Percentiles rank a stretch among this genome's conserved stretches.
Conservation (phyloP, 1,140 invertebrate species). For the Colletes gigas region DNA sequence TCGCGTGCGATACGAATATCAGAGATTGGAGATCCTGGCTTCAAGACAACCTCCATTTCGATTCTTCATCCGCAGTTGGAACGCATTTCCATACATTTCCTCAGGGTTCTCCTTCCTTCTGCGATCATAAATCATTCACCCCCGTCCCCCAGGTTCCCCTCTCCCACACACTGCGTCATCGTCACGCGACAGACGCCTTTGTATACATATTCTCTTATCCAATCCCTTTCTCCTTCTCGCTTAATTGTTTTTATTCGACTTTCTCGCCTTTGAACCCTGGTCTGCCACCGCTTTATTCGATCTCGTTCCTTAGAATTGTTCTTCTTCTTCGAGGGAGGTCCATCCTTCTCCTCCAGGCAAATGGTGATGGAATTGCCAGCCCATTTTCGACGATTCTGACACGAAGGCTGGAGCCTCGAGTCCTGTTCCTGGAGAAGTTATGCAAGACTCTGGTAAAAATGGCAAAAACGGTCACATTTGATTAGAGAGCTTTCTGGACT, state of each 20-base stretch:
- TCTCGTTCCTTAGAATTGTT: not conserved
- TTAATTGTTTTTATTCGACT: slow-evolving; percentile 17
- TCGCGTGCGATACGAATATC: not conserved
- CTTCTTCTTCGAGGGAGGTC: not conserved
- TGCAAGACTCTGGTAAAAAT: too few species aligned
- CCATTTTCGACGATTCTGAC: not conserved
- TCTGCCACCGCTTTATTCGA: too few species aligned
- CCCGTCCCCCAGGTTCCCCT: too few species aligned
- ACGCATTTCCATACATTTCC: not conserved
- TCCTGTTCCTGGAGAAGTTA: too few species aligned
- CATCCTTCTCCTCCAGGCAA: not conserved
- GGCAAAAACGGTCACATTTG: too few species aligned
- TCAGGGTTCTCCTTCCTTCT: not conserved
- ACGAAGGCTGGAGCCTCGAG: not conserved
- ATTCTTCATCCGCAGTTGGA: not conserved
- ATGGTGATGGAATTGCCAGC: not conserved
- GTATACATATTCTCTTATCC: not conserved
- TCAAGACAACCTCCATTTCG: not conserved
- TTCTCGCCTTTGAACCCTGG: not conserved
- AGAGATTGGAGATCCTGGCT: not conserved
- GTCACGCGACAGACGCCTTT: not conserved
- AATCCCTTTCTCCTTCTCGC: not conserved
- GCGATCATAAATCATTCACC: not conserved
- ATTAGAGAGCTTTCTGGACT: too few species aligned
- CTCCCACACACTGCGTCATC: not conserved